These are phyloP conservation scores for Spatulosminthurus flaviceps DNA, from an alignment of 2,888 invertebrate genomes.

Conservation along the genomic window DNA sequence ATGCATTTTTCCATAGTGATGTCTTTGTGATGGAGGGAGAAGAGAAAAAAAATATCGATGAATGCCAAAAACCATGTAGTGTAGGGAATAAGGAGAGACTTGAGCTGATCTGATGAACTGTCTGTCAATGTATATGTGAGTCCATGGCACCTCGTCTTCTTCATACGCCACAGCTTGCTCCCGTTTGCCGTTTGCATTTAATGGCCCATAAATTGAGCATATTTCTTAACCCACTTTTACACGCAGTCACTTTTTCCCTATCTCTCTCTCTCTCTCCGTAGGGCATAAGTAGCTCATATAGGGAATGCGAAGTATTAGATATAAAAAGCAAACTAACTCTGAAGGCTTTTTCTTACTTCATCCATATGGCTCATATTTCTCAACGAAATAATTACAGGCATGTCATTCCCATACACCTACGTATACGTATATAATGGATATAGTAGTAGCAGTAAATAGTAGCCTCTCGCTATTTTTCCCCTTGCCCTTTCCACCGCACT, in stretches of 20 bases:
- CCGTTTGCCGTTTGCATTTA: constrained; percentile 40
- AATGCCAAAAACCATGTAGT: not conserved
- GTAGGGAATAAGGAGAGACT: not conserved
- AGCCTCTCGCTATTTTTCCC: too few relatives aligned
- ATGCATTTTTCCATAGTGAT: too few relatives aligned
- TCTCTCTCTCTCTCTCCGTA: not conserved
- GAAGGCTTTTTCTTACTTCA: not conserved
- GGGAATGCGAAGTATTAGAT: not conserved
- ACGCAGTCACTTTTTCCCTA: constrained; percentile 6
- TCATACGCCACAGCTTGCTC: constrained; percentile 12
- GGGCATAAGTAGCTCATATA: not conserved
- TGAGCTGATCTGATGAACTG: constrained; percentile 3
- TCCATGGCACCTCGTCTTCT: not conserved
- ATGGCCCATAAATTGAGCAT: constrained; percentile 39
- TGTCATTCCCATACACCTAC: too few relatives aligned
- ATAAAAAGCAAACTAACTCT: not conserved
- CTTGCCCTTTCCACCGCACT: too few relatives aligned
- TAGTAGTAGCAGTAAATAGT: too few relatives aligned
- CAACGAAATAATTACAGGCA: constrained; percentile 7
- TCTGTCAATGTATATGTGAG: not conserved
- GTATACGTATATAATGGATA: too few relatives aligned
- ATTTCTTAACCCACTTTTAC: constrained; percentile 35
- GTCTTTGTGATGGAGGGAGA: not conserved
- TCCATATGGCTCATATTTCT: constrained; percentile 18
- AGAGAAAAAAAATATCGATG: not conserved